Evolutionary conservation across 2,888 invertebrate genomes (phyloP).

Genomic region (Rhyacophila evoluta): DNA sequence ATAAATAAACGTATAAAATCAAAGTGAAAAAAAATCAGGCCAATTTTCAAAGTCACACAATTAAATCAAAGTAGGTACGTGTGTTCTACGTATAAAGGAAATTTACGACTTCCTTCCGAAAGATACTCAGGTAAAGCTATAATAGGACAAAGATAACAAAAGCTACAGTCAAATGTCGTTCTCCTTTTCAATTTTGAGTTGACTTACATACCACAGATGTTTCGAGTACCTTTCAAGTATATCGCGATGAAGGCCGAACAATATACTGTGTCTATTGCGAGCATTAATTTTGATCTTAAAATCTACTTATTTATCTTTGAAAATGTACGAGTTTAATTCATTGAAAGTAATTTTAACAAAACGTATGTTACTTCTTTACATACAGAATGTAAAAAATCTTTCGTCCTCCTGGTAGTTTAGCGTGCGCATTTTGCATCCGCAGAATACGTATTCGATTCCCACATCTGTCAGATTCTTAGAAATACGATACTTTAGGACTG

Average conservation of each 20-base stretch:
- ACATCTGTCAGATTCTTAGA: too few relatives aligned
- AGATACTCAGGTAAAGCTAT: constrained; percentile 2
- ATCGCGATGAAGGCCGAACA: neutral
- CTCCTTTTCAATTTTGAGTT: constrained; percentile 21
- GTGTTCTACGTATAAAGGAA: neutral
- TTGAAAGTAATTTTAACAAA: too few relatives aligned
- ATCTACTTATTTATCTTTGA: neutral
- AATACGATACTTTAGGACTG: too few relatives aligned
- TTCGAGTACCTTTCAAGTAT: neutral
- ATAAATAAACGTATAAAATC: too few relatives aligned
- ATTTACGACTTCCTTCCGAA: neutral
- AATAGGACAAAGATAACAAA: constrained; percentile 18
- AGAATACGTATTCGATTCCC: too few relatives aligned
- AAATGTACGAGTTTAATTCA: neutral
- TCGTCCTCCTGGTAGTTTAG: too few relatives aligned
- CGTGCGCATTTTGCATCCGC: too few relatives aligned
- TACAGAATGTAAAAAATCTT: too few relatives aligned
- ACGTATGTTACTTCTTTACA: too few relatives aligned
- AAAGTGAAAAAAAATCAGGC: too few relatives aligned
- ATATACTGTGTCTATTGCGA: neutral
- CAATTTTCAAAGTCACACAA: too few relatives aligned
- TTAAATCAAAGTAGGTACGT: neutral
- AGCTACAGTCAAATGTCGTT: constrained; percentile 9
- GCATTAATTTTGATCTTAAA: neutral
- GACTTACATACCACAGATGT: constrained; percentile 10